Evolutionary conservation across 2,797 vertebrate genomes (phyloP).

Genomic region (Pseudochaenichthys georgianus): DNA sequence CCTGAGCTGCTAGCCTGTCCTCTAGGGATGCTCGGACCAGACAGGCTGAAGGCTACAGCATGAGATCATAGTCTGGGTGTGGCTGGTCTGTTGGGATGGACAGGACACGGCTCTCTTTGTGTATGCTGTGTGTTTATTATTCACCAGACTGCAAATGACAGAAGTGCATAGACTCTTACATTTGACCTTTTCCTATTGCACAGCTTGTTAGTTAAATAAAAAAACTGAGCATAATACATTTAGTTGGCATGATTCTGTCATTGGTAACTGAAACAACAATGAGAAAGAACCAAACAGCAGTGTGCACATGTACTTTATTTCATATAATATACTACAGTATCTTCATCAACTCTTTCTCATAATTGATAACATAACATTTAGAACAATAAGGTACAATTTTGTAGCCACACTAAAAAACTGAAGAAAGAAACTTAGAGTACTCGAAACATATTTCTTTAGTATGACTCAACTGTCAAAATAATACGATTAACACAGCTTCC

Average conservation of each 20-base stretch:
- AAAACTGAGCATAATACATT: neutral
- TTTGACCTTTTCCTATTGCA: neutral
- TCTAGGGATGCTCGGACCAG: slow-evolving; percentile 69
- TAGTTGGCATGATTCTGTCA: neutral
- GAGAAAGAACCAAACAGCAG: slow-evolving; percentile 2
- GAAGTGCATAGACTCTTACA: neutral
- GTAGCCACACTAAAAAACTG: neutral
- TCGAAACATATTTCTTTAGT: neutral
- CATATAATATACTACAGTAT: neutral
- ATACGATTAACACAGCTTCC: neutral
- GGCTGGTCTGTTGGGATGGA: slow-evolving; percentile 61
- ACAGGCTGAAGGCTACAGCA: slow-evolving; percentile 65
- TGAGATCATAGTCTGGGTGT: slow-evolving; percentile 81
- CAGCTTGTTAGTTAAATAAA: neutral
- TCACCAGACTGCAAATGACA: slow-evolving; percentile 4
- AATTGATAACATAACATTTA: neutral
- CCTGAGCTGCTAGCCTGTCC: slow-evolving; percentile 56
- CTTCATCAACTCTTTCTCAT: neutral
- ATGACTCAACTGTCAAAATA: neutral
- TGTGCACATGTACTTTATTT: neutral
- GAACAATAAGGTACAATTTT: neutral
- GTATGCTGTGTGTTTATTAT: slow-evolving; percentile 34
- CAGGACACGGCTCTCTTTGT: slow-evolving; percentile 54
- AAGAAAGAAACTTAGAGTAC: too few species aligned
- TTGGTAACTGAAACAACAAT: neutral